Percentiles rank a stretch among this genome's conserved stretches.
Evolutionary conservation across 2,888 invertebrate species (phyloP).

Genomic region (Dioctria linearis): DNA sequence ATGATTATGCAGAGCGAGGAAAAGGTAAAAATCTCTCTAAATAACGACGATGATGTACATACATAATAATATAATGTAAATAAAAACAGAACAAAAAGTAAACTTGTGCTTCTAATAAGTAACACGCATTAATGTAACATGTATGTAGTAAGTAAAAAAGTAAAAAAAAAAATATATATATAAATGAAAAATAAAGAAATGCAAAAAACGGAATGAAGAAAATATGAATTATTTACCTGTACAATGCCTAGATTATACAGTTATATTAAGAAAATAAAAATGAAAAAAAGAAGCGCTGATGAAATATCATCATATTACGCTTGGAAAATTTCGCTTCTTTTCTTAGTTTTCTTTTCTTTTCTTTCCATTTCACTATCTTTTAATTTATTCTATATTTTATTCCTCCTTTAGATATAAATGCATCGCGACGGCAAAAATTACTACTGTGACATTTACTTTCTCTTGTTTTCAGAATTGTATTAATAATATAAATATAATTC

Average conservation of each 20-base stretch:
- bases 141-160: slow-evolving; percentile 19
- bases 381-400: slow-evolving; percentile 41
- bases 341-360: slow-evolving; percentile 3
- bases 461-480: slow-evolving; percentile 44
- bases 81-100: slow-evolving; percentile 24
- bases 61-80: slow-evolving; percentile 1
- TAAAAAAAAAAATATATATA: slow-evolving; percentile 16
- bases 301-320: slow-evolving; percentile 17
- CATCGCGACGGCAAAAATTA: slow-evolving; percentile 58
- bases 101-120: slow-evolving; percentile 49
- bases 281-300: slow-evolving; percentile 33
- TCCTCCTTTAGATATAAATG: slow-evolving; percentile 53
- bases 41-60: slow-evolving; percentile 22
- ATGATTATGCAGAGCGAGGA: slow-evolving; percentile 41
- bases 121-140: slow-evolving; percentile 37
- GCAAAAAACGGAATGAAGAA: slow-evolving; percentile 39
- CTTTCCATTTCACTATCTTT: slow-evolving; percentile 39
- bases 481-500: slow-evolving; percentile 56
- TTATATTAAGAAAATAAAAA: slow-evolving; percentile 14
- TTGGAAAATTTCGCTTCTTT: slow-evolving; percentile 47
- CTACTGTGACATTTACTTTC: slow-evolving; percentile 57
- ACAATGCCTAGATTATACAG: slow-evolving; percentile 20
- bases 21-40: slow-evolving; percentile 1
- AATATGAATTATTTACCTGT: neutral
- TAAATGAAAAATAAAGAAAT: neutral